Evolutionary conservation across 2,113 vertebrate species (phyloP).

Genomic region (Uria lomvia): DNA sequence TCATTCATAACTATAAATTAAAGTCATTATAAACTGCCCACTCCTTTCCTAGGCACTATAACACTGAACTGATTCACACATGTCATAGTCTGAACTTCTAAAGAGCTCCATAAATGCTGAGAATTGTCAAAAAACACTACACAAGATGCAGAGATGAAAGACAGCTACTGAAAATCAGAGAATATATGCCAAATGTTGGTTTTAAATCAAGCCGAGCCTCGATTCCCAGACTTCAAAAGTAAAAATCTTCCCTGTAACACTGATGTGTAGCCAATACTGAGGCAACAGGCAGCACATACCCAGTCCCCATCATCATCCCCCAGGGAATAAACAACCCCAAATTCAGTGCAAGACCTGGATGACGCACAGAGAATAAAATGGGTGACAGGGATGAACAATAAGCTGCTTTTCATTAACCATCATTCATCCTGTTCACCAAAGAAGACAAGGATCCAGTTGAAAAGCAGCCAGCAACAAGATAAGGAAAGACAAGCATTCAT

Average conservation of each 20-base stretch:
- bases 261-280: background rate
- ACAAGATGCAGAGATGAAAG: background rate
- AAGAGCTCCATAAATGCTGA: background rate
- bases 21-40: background rate
- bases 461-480: background rate
- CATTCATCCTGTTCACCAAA: background rate
- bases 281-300: background rate
- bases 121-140: background rate
- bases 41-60: background rate
- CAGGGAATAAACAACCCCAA: background rate
- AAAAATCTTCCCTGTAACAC: background rate
- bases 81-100: background rate
- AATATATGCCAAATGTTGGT: background rate
- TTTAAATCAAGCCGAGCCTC: background rate
- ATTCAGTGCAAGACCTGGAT: background rate
- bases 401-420: background rate
- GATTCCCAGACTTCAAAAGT: background rate
- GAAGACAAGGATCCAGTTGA: background rate
- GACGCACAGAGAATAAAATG: background rate
- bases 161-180: background rate
- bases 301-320: background rate
- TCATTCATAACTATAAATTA: background rate
- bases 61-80: background rate
- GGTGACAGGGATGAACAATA: background rate
- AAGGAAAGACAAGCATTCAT: accelerated